A percentile compares a stretch with the other conserved stretches of the same genome.
phyloP scores from a whole-genome alignment of 2,797 vertebrate genomes.

The Odontamblyopus lacepedii region DNA sequence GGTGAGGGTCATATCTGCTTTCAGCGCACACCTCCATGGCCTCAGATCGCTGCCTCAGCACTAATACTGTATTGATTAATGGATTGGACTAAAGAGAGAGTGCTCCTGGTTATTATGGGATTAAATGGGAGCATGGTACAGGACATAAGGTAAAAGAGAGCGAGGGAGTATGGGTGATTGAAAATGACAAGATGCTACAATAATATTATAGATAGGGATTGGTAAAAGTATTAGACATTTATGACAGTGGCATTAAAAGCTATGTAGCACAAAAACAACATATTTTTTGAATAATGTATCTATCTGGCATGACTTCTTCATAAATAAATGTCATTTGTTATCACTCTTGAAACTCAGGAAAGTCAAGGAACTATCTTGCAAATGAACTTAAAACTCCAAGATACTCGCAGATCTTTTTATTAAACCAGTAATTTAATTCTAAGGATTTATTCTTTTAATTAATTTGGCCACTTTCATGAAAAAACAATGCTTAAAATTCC shows the following conservation, averaged over 20 bases:
- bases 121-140: slow-evolving; percentile 47
- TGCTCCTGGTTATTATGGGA: slow-evolving; percentile 56
- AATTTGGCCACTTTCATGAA: too few relatives aligned
- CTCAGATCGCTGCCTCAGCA: slow-evolving; percentile 65
- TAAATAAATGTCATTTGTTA: not conserved
- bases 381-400: too few relatives aligned
- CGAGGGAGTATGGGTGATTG: slow-evolving; percentile 2
- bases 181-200: not conserved
- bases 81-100: slow-evolving; percentile 41
- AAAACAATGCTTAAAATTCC: too few relatives aligned
- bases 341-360: not conserved
- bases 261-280: not conserved
- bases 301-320: not conserved
- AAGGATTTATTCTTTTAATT: too few relatives aligned
- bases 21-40: slow-evolving; percentile 32
- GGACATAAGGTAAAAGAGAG: slow-evolving; percentile 21
- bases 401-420: too few relatives aligned
- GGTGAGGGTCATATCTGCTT: slow-evolving; percentile 50
- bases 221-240: not conserved
- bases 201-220: not conserved
- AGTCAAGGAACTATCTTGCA: not conserved
- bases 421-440: too few relatives aligned
- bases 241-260: not conserved
- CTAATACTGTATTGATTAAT: slow-evolving; percentile 75
- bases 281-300: not conserved